Evolutionary conservation across 2,888 invertebrate species (phyloP), one percentile per base, ranked within the genome.

Genomic region (Geotrupes spiniger): DNA sequence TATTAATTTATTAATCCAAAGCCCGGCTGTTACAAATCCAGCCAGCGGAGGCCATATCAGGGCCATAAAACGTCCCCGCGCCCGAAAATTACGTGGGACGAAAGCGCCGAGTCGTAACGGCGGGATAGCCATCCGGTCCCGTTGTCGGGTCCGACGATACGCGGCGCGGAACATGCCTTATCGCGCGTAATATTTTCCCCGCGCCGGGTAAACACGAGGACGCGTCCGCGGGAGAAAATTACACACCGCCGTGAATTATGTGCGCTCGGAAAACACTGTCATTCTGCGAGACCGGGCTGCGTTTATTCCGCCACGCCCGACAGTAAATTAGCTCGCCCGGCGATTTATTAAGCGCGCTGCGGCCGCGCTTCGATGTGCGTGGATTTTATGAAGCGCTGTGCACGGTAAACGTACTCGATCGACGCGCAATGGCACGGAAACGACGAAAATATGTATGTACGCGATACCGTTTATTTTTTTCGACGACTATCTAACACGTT

Each of bases 161-260:
- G 65, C 65, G 65, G 65, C 61, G 61, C 57, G 54, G 61, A 69
- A 66, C 71, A 70, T 71, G 71, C 71, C 71, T 71, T 71, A 71
- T 71, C 71, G 60, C 64, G 63, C 59, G 62, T 65, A 62, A 70
- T 70, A 70, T 69, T 70, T 70, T 66, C 65, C 62, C 36, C 57
- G 52, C 57, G 51, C 46, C 26, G 46, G 45, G 54, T 60, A 63
- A 62, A 61, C 56, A 59, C 45, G 56, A 54, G 56, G 49, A 57
- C 51, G 59, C 61, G 61, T 59, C 58, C 60, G 63, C 61, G 62
- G 6, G 21, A 63, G 65, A 63, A 64, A 64, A 64, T 64, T 65
- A 63, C 64, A 63, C 64, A 56, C 57, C 55, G 56, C 52, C 49
- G 60, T 63, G 63, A 65, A 63, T 64, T 65, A 65, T 64, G 62